Evolutionary conservation across 2,797 vertebrate genomes (phyloP).

Genomic region (Danio aesculapii): DNA sequence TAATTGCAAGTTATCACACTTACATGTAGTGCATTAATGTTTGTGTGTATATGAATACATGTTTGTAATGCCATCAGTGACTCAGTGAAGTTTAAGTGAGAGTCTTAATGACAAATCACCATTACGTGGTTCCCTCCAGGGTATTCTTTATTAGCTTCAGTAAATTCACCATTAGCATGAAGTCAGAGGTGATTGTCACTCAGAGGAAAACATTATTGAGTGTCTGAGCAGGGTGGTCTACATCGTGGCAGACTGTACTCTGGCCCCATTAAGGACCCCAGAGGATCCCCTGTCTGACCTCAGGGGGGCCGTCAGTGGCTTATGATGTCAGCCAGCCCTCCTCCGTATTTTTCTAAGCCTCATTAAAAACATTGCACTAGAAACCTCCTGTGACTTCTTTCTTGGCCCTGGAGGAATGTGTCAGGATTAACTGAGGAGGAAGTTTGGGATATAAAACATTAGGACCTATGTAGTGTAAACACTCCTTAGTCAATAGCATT

Average conservation of each 20-base stretch:
- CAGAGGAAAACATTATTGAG: slow-evolving; percentile 65
- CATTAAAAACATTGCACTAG: slow-evolving; percentile 46
- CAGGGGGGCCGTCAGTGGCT: slow-evolving; percentile 23
- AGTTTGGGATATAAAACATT: slow-evolving; percentile 1
- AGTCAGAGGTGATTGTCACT: slow-evolving; percentile 75
- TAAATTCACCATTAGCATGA: slow-evolving; percentile 72
- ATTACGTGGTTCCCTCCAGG: slow-evolving; percentile 58
- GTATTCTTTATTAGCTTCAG: slow-evolving; percentile 77
- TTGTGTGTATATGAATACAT: slow-evolving; percentile 10
- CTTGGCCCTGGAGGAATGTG: slow-evolving; percentile 24
- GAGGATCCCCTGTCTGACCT: slow-evolving; percentile 36
- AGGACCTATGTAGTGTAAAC: slow-evolving; percentile 21
- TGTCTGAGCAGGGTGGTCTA: slow-evolving; percentile 53
- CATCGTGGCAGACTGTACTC: slow-evolving; percentile 42
- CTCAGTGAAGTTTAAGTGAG: background rate
- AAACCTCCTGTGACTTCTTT: slow-evolving; percentile 12
- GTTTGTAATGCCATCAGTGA: background rate
- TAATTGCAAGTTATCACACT: slow-evolving; percentile 7
- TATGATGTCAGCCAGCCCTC: slow-evolving; percentile 45
- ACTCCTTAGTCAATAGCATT: slow-evolving; percentile 59
- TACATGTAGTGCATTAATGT: slow-evolving; percentile 10
- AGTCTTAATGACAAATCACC: slow-evolving; percentile 51
- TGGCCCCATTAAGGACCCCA: slow-evolving; percentile 28
- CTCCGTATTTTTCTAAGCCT: slow-evolving; percentile 52
- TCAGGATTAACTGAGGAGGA: slow-evolving; percentile 7